Conservation (phyloP, 2,797 vertebrate genomes). For the Austrolebias charrua region DNA sequence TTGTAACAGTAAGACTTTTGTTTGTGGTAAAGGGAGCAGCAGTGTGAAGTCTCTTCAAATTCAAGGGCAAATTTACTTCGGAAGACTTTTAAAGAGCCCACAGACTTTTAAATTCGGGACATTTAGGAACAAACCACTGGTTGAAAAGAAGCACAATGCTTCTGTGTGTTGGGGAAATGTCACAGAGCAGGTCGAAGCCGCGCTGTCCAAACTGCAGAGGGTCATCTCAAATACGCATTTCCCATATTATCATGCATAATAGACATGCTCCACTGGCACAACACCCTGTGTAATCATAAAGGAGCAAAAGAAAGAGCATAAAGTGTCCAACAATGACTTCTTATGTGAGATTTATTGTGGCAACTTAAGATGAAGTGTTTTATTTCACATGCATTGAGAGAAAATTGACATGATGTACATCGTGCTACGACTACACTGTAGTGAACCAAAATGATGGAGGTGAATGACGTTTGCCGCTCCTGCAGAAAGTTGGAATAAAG, state of each 20-base stretch:
- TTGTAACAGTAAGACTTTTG: background rate
- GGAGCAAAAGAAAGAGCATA: slow-evolving; percentile 3
- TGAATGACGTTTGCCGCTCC: background rate
- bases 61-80: background rate
- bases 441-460: background rate
- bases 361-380: slow-evolving; percentile 1
- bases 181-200: slow-evolving; percentile 28
- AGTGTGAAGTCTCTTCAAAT: background rate
- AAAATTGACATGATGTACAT: background rate
- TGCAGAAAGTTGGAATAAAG: background rate
- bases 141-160: slow-evolving; percentile 44
- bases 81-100: no score
- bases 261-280: slow-evolving; percentile 5
- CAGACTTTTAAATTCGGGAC: background rate
- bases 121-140: slow-evolving; percentile 16
- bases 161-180: slow-evolving; percentile 52
- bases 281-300: background rate
- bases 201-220: slow-evolving; percentile 27
- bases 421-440: background rate
- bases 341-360: slow-evolving; percentile 9
- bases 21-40: background rate
- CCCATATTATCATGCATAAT: slow-evolving; percentile 62
- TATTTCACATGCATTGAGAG: slow-evolving; percentile 2
- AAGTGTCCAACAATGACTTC: slow-evolving; percentile 28
- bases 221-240: slow-evolving; percentile 50